A percentile compares a stretch with the other conserved stretches of the same genome.
phyloP scores from a whole-genome alignment of 2,888 invertebrate genomes.

The Copidosoma aretas region DNA sequence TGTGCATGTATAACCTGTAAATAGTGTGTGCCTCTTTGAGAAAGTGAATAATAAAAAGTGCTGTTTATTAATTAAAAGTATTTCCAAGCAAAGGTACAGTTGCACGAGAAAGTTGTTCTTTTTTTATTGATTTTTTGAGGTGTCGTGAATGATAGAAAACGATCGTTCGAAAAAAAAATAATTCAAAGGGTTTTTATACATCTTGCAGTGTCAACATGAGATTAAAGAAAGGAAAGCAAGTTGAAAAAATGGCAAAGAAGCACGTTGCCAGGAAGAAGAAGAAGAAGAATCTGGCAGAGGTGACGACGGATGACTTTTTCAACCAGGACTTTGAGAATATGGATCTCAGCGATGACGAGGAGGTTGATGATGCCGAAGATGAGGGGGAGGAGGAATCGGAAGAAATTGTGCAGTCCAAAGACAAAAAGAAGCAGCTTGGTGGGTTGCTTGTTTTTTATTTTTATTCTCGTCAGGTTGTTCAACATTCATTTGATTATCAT shows the following conservation, averaged over 20 bases:
- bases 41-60: too few relatives aligned
- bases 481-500: neutral
- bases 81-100: too few relatives aligned
- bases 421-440: conserved; percentile 3
- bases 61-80: too few relatives aligned
- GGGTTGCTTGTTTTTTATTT: neutral
- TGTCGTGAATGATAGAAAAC: too few relatives aligned
- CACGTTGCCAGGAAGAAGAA: conserved; percentile 33
- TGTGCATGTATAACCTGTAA: too few relatives aligned
- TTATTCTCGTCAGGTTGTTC: neutral
- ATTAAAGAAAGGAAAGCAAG: conserved; percentile 31
- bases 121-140: too few relatives aligned
- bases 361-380: conserved; percentile 2
- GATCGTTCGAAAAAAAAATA: too few relatives aligned
- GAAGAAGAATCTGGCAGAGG: conserved; percentile 45
- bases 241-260: conserved; percentile 35
- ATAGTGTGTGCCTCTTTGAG: too few relatives aligned
- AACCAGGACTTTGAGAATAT: conserved; percentile 51
- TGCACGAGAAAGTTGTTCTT: too few relatives aligned
- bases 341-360: conserved; percentile 34
- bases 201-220: conserved; percentile 35
- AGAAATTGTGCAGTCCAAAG: neutral
- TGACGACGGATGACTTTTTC: conserved; percentile 51
- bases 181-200: too few relatives aligned
- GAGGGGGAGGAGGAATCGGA: conserved; percentile 6